These are phyloP conservation scores for Menura novaehollandiae DNA, from an alignment of 2,113 vertebrate species.

Conservation along the genomic window DNA sequence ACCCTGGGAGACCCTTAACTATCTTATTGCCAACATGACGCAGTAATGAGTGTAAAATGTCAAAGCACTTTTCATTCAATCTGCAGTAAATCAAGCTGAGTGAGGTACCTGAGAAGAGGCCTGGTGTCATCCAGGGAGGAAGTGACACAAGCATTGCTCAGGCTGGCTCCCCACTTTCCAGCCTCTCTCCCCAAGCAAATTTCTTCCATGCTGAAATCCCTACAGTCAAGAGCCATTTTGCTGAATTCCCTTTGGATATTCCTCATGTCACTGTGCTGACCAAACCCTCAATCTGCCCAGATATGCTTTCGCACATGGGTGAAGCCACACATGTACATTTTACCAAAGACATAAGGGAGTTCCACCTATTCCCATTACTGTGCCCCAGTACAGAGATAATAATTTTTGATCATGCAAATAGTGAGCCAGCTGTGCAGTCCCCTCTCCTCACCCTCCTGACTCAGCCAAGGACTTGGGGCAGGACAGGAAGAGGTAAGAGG, in stretches of 20 bases:
- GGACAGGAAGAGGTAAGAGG: background rate
- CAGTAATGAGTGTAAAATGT: background rate
- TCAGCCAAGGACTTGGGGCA: background rate
- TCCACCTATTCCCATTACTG: background rate
- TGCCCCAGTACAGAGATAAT: background rate
- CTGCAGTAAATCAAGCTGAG: background rate
- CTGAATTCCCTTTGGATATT: background rate
- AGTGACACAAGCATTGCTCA: background rate
- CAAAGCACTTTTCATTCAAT: background rate
- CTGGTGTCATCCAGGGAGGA: background rate
- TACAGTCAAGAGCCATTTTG: background rate
- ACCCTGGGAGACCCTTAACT: background rate
- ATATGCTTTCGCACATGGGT: background rate
- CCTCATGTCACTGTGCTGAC: background rate
- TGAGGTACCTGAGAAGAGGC: background rate
- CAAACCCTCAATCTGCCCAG: background rate
- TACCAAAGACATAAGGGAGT: background rate
- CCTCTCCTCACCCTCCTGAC: background rate
- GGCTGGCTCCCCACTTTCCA: background rate
- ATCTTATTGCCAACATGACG: background rate
- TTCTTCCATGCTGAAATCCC: background rate
- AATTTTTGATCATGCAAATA: background rate
- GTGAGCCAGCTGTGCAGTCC: background rate
- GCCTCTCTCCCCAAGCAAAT: background rate
- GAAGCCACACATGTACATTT: background rate